Conservation (phyloP, 2,797 vertebrate species). For the Gymnoscopelus braueri region DNA sequence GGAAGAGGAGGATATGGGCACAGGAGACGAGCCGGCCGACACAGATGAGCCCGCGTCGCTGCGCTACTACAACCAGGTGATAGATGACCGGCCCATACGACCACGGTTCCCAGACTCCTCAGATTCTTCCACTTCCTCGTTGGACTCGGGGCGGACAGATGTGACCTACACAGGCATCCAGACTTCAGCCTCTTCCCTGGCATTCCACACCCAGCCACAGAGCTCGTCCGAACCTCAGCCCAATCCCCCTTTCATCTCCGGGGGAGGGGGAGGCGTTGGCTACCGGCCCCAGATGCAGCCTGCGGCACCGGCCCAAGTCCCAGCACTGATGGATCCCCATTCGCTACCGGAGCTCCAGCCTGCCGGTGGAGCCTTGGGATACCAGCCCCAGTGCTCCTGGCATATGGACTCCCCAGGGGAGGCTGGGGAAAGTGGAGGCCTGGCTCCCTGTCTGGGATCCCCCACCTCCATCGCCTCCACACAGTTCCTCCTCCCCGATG, state of each 20-base stretch:
- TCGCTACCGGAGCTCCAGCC: constrained; percentile 46
- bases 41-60: constrained; percentile 76
- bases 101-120: constrained; percentile 71
- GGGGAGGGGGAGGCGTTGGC: constrained; percentile 41
- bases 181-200: constrained; percentile 81
- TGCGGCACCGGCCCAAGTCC: constrained; percentile 69
- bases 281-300: constrained; percentile 78
- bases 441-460: constrained; percentile 88
- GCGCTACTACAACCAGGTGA: constrained; percentile 82
- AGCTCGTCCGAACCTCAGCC: constrained; percentile 76
- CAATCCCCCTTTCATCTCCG: constrained; percentile 7
- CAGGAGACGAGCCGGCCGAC: constrained; percentile 67
- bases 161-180: constrained; percentile 95
- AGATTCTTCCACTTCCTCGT: constrained; percentile 82
- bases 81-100: constrained; percentile 81
- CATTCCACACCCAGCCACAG: constrained; percentile 78
- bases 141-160: constrained; percentile 81
- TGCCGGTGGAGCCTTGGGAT: constrained; percentile 70
- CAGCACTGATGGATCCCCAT: constrained; percentile 41
- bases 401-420: constrained; percentile 81
- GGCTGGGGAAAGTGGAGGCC: constrained; percentile 41
- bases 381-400: constrained; percentile 92
- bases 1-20: constrained; percentile 71
- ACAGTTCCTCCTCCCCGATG: constrained; percentile 91
- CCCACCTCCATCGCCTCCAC: constrained; percentile 93